Evolutionary conservation across 2,888 invertebrate species (phyloP).

Genomic region (Aphidoletes aphidimyza): DNA sequence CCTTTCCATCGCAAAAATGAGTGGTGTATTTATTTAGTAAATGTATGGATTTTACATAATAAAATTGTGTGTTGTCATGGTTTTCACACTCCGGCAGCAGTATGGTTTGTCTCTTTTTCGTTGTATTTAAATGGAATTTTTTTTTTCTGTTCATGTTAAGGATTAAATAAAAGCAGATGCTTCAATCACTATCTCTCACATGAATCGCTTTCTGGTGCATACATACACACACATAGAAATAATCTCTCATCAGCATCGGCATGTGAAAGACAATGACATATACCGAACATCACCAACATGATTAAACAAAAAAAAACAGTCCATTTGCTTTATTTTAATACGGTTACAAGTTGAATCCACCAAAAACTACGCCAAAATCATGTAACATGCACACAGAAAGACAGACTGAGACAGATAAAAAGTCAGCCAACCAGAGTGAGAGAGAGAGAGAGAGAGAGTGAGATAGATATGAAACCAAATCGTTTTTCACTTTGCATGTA

Average conservation of each 20-base stretch:
- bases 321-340: constrained; percentile 10
- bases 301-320: constrained; percentile 28
- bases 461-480: too few species aligned
- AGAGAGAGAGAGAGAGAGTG: too few species aligned
- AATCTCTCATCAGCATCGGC: background rate
- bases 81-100: background rate
- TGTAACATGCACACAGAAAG: background rate
- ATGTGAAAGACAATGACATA: background rate
- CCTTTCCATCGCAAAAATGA: background rate
- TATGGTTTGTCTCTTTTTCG: constrained; percentile 38
- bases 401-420: background rate
- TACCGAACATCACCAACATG: background rate
- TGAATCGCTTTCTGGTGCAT: background rate
- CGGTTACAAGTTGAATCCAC: constrained; percentile 1
- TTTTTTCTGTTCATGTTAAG: constrained; percentile 41
- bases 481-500: background rate
- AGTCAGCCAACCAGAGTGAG: background rate
- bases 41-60: constrained; percentile 10
- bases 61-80: background rate
- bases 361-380: constrained; percentile 48
- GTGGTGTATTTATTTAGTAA: constrained; percentile 12
- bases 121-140: constrained; percentile 48
- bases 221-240: background rate
- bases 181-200: background rate
- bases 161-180: constrained; percentile 20